Base-by-base conservation (phyloP, 2,888 invertebrate species). In the Vesta saturnalis region DNA sequence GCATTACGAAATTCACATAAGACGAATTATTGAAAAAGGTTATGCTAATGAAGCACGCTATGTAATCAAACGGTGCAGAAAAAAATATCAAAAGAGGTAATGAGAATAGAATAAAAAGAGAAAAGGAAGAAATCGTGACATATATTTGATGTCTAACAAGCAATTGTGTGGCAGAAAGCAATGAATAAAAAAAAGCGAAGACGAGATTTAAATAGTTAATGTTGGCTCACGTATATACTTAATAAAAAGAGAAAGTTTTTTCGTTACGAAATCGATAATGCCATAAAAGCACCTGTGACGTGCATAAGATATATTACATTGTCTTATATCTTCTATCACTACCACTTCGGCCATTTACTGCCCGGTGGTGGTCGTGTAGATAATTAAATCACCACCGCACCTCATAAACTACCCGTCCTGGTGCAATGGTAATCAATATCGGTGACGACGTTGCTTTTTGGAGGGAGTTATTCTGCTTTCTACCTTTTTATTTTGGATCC, bases 321-420 rank as follows among this genome's bases (percentile, higher is more conserved):
- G 47, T 49, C 47, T 49, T 49, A 49, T 49, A 49, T 43, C 43
- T n/a, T 43, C 43, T 2, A 43, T 12, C 43, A 43, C 14, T 3
- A 43, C 47, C 47, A 49, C 47, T 1, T 8, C 18, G 47, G 47
- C 47, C 47, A 49, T 49, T 49, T 49, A 49, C 47, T 49, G 47
- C 47, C 47, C 47, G 47, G 47, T 49, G 47, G 47, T 49, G 47
- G 47, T 18, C 47, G 47, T 18, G 47, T 49, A 49, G 47, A 49
- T 49, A 49, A 49, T 49, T 49, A 49, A 49, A 49, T 49, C 47
- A 49, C 47, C 18, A 49, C 47, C 47, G 47, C 47, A 49, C 47
- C 47, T 49, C 15, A 49, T 49, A 49, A 49, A 49, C 47, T 49
- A 18, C 47, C 8, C 14, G 16, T 18, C 14, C 8, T 15, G 47